Conservation (phyloP, 2,113 vertebrate genomes). For the Mugil cephalus region DNA sequence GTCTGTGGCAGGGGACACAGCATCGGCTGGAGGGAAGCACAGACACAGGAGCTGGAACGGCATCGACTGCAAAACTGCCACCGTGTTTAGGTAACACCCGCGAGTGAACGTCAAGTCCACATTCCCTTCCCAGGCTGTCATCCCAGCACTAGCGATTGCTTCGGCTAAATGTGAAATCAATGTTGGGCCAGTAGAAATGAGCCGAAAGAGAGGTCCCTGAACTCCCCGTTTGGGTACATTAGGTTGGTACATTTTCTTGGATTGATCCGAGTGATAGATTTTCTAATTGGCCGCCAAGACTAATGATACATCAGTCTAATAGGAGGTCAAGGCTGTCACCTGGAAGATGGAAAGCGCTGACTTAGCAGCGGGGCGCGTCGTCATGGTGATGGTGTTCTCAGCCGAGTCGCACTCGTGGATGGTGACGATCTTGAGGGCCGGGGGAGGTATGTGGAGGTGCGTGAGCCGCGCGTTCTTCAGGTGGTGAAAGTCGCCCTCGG, state of each 20-base stretch:
- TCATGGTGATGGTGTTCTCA: conserved; percentile 89
- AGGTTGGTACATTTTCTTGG: conserved; percentile 14
- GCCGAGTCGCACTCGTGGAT: conserved; percentile 96
- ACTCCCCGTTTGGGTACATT: conserved; percentile 47
- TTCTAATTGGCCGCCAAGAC: neutral
- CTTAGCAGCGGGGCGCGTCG: conserved; percentile 85
- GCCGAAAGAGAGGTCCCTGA: conserved; percentile 15
- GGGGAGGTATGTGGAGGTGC: conserved; percentile 90
- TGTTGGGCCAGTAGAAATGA: conserved; percentile 33
- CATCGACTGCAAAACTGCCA: too few species aligned
- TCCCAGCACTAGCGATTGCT: neutral
- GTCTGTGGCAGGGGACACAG: conserved; percentile 88
- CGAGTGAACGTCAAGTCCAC: neutral
- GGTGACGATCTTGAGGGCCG: conserved; percentile 93
- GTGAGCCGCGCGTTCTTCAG: conserved; percentile 96
- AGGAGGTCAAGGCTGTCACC: conserved; percentile 79
- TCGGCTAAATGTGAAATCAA: conserved; percentile 53
- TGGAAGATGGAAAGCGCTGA: conserved; percentile 95
- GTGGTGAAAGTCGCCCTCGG: conserved; percentile 97
- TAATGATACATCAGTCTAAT: conserved; percentile 31
- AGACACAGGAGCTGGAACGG: neutral
- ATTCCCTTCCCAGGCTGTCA: neutral
- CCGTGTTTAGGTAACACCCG: neutral
- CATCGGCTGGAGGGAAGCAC: conserved; percentile 78
- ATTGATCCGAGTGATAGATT: conserved; percentile 23